These are phyloP conservation scores for Cecropterus lyciades DNA, from an alignment of 1,140 invertebrate genomes.

Conservation along the genomic window DNA sequence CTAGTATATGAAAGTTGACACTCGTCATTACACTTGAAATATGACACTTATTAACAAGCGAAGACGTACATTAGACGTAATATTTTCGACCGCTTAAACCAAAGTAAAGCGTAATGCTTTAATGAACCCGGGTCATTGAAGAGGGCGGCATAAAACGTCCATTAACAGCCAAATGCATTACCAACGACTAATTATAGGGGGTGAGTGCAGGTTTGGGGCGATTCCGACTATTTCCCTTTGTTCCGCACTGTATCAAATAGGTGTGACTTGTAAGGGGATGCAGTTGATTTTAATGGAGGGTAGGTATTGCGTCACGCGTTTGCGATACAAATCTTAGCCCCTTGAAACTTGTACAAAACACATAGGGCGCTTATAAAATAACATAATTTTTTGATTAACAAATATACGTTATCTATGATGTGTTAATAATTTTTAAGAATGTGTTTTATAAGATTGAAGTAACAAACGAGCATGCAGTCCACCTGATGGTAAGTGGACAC, in stretches of 20 bases:
- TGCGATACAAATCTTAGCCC: neutral
- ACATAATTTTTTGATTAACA: too few species aligned
- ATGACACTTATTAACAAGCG: too few species aligned
- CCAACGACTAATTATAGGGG: slow-evolving; percentile 47
- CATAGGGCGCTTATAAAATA: too few species aligned
- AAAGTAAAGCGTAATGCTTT: slow-evolving; percentile 32
- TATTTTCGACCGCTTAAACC: slow-evolving; percentile 33
- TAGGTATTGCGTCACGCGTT: slow-evolving; percentile 24
- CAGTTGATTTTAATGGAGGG: slow-evolving; percentile 29
- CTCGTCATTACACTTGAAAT: too few species aligned
- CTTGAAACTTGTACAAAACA: too few species aligned
- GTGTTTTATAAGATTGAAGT: too few species aligned
- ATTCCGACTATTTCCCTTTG: slow-evolving; percentile 41
- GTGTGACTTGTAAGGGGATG: slow-evolving; percentile 40
- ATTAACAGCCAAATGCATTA: slow-evolving; percentile 51
- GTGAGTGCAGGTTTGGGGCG: slow-evolving; percentile 42
- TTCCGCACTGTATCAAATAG: slow-evolving; percentile 40
- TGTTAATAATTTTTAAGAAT: too few species aligned
- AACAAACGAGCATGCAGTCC: too few species aligned
- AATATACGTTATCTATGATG: too few species aligned
- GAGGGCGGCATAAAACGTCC: slow-evolving; percentile 41
- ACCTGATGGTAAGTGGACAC: too few species aligned
- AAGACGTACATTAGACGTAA: slow-evolving; percentile 6
- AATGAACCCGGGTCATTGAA: slow-evolving; percentile 38
- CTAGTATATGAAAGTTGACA: too few species aligned